Evolutionary conservation across 53 echinoderm and acorn worm genomes (phyloP).

Genomic region (Mesocentrotus franciscanus): DNA sequence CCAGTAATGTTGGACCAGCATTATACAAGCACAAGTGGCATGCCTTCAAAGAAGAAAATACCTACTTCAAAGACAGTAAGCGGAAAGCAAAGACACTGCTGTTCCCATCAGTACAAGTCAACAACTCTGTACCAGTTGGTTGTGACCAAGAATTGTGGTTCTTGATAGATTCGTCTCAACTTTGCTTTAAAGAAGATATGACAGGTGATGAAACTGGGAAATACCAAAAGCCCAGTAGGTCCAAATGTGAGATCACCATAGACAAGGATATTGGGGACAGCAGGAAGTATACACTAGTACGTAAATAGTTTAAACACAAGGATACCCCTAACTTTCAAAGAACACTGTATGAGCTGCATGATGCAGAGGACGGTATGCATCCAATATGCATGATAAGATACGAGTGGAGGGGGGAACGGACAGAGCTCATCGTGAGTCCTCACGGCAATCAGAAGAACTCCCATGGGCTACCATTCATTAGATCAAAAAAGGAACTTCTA

Average conservation of each 20-base stretch:
- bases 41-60: background rate
- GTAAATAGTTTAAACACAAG: slow-evolving; percentile 2
- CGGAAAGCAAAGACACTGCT: slow-evolving; percentile 1
- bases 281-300: background rate
- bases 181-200: slow-evolving; percentile 2
- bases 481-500: slow-evolving; percentile 23
- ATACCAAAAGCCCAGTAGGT: background rate
- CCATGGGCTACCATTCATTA: background rate
- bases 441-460: slow-evolving; percentile 17
- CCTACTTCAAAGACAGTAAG: slow-evolving; percentile 28
- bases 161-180: slow-evolving; percentile 19
- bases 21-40: background rate
- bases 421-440: background rate
- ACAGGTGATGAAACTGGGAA: slow-evolving; percentile 30
- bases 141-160: slow-evolving; percentile 37
- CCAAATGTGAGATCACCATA: background rate
- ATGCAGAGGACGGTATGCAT: background rate
- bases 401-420: background rate
- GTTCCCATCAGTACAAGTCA: slow-evolving; percentile 8
- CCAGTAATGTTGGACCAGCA: background rate
- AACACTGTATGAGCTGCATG: background rate
- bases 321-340: slow-evolving; percentile 44
- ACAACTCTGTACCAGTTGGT: slow-evolving; percentile 14
- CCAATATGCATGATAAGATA: background rate
- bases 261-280: background rate